Base-by-base conservation (phyloP, 2,888 invertebrate genomes). In the Diarsia dahlii region DNA sequence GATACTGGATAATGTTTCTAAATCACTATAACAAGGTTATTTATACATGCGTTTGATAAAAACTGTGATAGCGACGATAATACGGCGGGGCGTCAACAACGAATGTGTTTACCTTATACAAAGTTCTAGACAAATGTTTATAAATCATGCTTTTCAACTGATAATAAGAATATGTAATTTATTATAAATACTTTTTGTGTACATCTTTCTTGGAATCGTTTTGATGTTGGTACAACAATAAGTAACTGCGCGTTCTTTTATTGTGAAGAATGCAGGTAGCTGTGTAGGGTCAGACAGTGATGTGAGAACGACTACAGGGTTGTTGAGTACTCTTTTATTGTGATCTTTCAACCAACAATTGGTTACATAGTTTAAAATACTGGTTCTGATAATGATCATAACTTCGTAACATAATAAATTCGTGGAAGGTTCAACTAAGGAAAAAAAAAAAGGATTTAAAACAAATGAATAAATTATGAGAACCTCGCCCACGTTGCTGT, bases 211-310 rank as follows among this genome's bases (percentile, higher is more conserved):
- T 52, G n/a, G 81, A 84, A 84, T 28, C 10, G 13, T 13, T 20
- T 46, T 13, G 54, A 34, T 50, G 50, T 18, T 39, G 39, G 46
- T n/a, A 15, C 28, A 15, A 50, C 52, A 46, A 13, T 34, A 58
- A 54, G 39, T 45, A 67, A 67, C 23, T 23, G 50, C 28, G 34
- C 45, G 28, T 2, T 68, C 39, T 74, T 84, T 80, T 63, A 64
- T 70, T 52, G 50, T 20, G 23, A 63, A 58, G 63, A 76, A 81
- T 67, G 71, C 84, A 72, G 84, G 84, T 84, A 76, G 45, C 66
- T 9, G 52, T 39, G 28, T n/a, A 20, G 46, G 46, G 60, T 13
- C 39, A 45, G 63, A 54, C 50, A 64, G 50, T 23, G 64, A 45
- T 52, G 48, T 34, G 13, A 39, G 3, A n/a, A 50, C 5, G 58